Evolutionary conservation across 2,797 vertebrate species (phyloP), one percentile per base, ranked within the genome.

Genomic region (Aythya fuligula): DNA sequence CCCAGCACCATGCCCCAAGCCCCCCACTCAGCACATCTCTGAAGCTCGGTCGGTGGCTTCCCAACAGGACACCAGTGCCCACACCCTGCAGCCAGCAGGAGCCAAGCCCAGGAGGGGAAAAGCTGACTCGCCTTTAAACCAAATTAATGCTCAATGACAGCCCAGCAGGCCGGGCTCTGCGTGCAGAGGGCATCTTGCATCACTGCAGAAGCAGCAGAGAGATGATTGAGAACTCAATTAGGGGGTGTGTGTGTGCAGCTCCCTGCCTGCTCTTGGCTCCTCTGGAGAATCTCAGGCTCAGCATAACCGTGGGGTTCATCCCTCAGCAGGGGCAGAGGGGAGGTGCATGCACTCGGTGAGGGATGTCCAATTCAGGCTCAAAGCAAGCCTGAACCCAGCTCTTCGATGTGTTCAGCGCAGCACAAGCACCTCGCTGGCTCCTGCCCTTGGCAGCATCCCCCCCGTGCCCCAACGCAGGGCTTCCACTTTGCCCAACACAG

Each of bases 111-210:
- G 39, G 24, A 66, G 4, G 3, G 21, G 47, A 25, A 14, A 57
- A 78, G 25, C n/a, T 36, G 45, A 15, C 19, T 36, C 51, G 14
- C 27, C 27, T 9, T 85, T 30, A 28, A 85, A 78, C 28, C 27
- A 16, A 73, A 22, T 36, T 41, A 49, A 43, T 10, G 34, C 8
- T 47, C 14, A 14, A 43, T 0, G 69, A 45, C 45, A 67, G 54
- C n/a, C 13, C 65, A 0, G 0, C 0, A 2, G 39, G 34, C 30
- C 51, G 0, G 1, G 36, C 32, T 45, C 21, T 72, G 60, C 18
- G n/a, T n/a, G 45, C 45, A 32, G 65, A 60, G 47, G 53, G 25
- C 28, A 16, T 25, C 43, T 57, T 62, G 8, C 64, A 43, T 28
- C 20, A 25, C 13, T 7, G 1, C 43, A 19, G 19, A 49, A 64